Percentiles rank a stretch among this genome's conserved stretches.
These are phyloP conservation scores for Prunella himalayana DNA, from an alignment of 2,113 vertebrate genomes.

Conservation along the genomic window DNA sequence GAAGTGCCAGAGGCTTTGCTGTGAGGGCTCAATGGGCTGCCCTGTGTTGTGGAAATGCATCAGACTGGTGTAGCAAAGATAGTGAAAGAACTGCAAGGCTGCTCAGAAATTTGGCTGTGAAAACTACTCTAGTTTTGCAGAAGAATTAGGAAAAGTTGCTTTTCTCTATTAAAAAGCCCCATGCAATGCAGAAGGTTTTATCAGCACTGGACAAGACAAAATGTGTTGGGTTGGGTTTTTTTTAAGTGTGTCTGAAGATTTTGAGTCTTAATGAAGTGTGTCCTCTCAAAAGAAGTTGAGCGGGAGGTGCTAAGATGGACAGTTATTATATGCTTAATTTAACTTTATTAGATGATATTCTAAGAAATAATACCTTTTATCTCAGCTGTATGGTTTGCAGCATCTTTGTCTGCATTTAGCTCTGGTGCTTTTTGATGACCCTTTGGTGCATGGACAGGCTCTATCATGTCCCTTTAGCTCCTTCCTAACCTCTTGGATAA, in stretches of 20 bases:
- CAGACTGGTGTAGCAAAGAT: not conserved
- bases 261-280: not conserved
- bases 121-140: not conserved
- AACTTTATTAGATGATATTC: not conserved
- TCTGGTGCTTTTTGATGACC: not conserved
- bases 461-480: not conserved
- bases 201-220: not conserved
- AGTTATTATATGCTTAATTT: not conserved
- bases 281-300: not conserved
- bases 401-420: not conserved
- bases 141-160: not conserved
- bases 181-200: fast-evolving
- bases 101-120: not conserved
- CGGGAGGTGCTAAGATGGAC: not conserved
- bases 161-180: not conserved
- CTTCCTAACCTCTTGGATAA: not conserved
- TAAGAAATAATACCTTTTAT: not conserved
- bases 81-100: not conserved
- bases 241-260: not conserved
- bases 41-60: not conserved
- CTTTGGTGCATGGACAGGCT: not conserved
- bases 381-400: not conserved
- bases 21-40: fast-evolving
- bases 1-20: not conserved
- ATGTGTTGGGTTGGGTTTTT: not conserved